Evolutionary conservation across 2,797 vertebrate genomes (phyloP).

Genomic region (Heteromormyrus szaboi): DNA sequence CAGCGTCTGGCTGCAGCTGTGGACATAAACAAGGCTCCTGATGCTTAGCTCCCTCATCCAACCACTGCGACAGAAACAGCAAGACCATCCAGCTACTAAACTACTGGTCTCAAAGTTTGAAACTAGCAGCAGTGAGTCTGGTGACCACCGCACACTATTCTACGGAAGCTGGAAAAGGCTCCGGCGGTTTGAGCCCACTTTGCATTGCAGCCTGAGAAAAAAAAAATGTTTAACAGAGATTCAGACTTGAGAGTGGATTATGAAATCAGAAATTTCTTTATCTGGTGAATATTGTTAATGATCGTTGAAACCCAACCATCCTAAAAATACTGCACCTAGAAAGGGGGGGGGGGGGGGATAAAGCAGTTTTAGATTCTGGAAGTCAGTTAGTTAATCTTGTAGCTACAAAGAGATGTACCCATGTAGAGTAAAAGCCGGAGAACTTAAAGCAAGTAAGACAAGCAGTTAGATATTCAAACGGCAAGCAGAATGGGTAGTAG

Average conservation of each 20-base stretch:
- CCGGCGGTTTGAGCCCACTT: neutral
- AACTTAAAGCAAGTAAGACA: neutral
- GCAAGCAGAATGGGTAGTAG: neutral
- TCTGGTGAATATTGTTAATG: neutral
- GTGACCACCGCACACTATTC: neutral
- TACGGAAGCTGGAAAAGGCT: neutral
- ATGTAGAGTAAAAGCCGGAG: neutral
- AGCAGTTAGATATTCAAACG: neutral
- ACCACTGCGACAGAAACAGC: neutral
- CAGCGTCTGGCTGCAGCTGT: slow-evolving; percentile 77
- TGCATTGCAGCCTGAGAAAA: neutral
- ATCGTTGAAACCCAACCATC: neutral
- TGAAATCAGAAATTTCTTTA: neutral
- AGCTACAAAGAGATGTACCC: neutral
- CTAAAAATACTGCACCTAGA: neutral
- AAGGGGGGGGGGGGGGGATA: neutral
- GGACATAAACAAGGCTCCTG: slow-evolving; percentile 4
- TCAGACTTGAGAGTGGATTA: neutral
- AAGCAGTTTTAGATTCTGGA: neutral
- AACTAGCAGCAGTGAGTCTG: neutral
- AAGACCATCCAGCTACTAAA: neutral
- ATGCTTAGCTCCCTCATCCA: neutral
- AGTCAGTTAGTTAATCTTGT: neutral
- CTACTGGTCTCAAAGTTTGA: neutral
- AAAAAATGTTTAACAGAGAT: neutral